phyloP scores from a whole-genome alignment of 92 coral and sea anemone species.

The Parazoanthus swiftii region DNA sequence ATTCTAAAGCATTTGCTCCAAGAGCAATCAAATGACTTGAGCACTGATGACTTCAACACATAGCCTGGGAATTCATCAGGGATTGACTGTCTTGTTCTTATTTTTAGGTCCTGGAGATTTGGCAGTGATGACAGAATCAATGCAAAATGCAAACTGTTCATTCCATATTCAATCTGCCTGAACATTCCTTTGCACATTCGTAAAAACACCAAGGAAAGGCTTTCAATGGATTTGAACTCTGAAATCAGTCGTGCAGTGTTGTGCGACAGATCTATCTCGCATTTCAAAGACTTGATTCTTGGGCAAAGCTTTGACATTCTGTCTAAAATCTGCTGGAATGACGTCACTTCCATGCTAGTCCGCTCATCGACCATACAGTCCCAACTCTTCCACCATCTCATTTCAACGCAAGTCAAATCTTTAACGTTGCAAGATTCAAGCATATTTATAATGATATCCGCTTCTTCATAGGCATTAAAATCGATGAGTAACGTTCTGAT shows the following conservation, averaged over 20 bases:
- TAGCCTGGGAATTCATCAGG: constrained; percentile 50
- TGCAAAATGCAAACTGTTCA: constrained; percentile 24
- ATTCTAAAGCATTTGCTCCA: constrained; percentile 56
- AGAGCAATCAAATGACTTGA: constrained; percentile 58
- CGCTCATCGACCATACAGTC: constrained; percentile 5
- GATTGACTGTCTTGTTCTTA: constrained; percentile 47
- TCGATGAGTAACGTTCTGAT: constrained; percentile 47
- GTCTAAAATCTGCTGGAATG: constrained; percentile 42
- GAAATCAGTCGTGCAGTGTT: constrained; percentile 54
- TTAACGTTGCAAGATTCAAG: constrained; percentile 53
- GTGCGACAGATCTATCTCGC: constrained; percentile 52
- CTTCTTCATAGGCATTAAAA: constrained; percentile 52
- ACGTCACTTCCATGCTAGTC: background rate
- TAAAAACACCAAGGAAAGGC: constrained; percentile 44
- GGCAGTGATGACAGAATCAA: constrained; percentile 49
- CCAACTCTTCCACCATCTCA: constrained; percentile 49
- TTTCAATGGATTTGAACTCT: constrained; percentile 46
- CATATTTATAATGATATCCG: constrained; percentile 35
- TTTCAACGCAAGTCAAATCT: constrained; percentile 47
- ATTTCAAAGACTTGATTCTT: constrained; percentile 43
- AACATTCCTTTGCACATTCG: constrained; percentile 2
- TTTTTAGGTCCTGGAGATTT: constrained; percentile 51
- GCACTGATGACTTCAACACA: constrained; percentile 50
- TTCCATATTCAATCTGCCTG: background rate
- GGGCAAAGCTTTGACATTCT: constrained; percentile 39